Conservation (phyloP, 2,888 invertebrate species). For the Rhopalosiphum nymphaeae region DNA sequence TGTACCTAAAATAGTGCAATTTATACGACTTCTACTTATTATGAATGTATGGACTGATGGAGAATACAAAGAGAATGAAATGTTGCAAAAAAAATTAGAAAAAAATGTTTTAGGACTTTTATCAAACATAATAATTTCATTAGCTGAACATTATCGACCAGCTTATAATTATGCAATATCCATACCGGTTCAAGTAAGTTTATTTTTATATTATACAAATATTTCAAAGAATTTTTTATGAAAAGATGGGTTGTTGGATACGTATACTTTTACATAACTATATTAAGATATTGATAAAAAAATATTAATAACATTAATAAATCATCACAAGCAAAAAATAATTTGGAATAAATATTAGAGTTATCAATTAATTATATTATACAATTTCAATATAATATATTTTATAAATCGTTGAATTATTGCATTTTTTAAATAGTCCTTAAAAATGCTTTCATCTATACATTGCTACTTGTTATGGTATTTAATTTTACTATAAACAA, state of each 20-base stretch:
- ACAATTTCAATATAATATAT: background rate
- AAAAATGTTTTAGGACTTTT: slow-evolving; percentile 47
- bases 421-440: background rate
- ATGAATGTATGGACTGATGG: slow-evolving; percentile 58
- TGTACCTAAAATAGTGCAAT: slow-evolving; percentile 58
- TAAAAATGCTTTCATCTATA: background rate
- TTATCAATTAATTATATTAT: background rate
- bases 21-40: slow-evolving; percentile 52
- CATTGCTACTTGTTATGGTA: background rate
- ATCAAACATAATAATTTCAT: slow-evolving; percentile 36
- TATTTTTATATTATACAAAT: background rate
- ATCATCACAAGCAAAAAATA: background rate
- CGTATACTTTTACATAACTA: background rate
- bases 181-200: slow-evolving; percentile 50
- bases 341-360: background rate
- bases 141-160: slow-evolving; percentile 58
- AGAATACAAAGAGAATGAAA: slow-evolving; percentile 58
- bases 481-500: background rate
- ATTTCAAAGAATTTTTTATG: background rate
- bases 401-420: background rate
- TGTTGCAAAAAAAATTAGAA: slow-evolving; percentile 46
- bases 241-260: background rate
- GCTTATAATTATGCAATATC: slow-evolving; percentile 58
- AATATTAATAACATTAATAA: background rate
- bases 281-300: background rate